Evolutionary conservation across 2,113 vertebrate genomes (phyloP).

Genomic region (Toxotes jaculatrix): DNA sequence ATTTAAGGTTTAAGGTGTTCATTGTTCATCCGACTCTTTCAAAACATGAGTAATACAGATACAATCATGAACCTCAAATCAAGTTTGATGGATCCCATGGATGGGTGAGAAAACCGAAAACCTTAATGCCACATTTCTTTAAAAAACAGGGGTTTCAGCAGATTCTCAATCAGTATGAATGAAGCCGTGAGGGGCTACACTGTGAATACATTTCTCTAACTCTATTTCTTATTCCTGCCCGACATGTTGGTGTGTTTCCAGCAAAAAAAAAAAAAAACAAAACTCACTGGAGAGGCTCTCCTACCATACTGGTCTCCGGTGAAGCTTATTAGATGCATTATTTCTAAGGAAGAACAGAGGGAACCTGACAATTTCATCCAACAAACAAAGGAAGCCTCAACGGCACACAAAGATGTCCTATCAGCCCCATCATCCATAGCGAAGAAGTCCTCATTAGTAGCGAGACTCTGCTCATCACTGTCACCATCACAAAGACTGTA

Average conservation of each 20-base stretch:
- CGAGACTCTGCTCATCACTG: constrained; percentile 65
- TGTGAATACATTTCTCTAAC: constrained; percentile 2
- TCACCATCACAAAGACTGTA: constrained; percentile 62
- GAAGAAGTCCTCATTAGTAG: constrained; percentile 72
- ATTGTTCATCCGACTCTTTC: not conserved
- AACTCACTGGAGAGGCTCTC: constrained; percentile 20
- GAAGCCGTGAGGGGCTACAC: not conserved
- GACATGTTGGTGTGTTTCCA: not conserved
- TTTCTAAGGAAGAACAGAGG: constrained; percentile 32
- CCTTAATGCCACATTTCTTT: constrained; percentile 20
- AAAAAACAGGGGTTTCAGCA: constrained; percentile 29
- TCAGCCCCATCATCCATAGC: constrained; percentile 58
- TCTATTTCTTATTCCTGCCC: not conserved
- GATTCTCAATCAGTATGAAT: constrained; percentile 14
- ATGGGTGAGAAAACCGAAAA: constrained; percentile 9
- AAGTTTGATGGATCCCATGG: not conserved
- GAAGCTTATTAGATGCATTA: constrained; percentile 45
- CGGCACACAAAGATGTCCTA: constrained; percentile 45
- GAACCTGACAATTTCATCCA: constrained; percentile 55
- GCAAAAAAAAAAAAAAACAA: constrained; percentile 14
- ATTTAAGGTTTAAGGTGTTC: not conserved
- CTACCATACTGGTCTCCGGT: constrained; percentile 18
- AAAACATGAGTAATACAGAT: not conserved
- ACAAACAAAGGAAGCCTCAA: constrained; percentile 55
- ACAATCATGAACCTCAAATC: not conserved